These are phyloP conservation scores for Ladona fulva DNA, from an alignment of 1,140 invertebrate species.

Conservation along the genomic window DNA sequence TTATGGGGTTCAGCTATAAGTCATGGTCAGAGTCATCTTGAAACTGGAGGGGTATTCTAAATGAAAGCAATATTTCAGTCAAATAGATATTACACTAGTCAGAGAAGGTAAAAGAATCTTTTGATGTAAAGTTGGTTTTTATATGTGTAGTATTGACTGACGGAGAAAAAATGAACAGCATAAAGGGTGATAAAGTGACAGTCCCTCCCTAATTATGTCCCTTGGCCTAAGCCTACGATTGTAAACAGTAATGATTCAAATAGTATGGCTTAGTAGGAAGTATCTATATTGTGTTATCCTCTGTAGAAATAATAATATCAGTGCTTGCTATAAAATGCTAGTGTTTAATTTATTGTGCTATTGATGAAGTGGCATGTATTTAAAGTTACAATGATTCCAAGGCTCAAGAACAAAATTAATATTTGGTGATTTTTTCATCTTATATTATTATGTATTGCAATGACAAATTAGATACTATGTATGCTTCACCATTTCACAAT, in stretches of 20 bases:
- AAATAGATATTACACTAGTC: no score
- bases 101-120: no score
- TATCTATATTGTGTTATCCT: neutral
- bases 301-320: neutral
- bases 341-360: neutral
- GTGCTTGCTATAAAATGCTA: neutral
- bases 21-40: no score
- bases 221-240: neutral
- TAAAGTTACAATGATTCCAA: neutral
- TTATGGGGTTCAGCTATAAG: no score
- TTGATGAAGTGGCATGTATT: neutral
- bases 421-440: neutral
- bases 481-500: neutral
- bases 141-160: no score
- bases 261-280: neutral
- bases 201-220: no score
- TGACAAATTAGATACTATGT: neutral
- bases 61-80: no score
- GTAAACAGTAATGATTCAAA: neutral
- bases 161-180: no score
- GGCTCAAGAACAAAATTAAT: neutral
- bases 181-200: no score
- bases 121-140: no score
- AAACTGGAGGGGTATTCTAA: no score
- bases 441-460: neutral